Percentiles rank a stretch among this genome's conserved stretches.
These are phyloP conservation scores for Melanerpes aurifrons DNA, from an alignment of 2,113 vertebrate species.

Conservation along the genomic window DNA sequence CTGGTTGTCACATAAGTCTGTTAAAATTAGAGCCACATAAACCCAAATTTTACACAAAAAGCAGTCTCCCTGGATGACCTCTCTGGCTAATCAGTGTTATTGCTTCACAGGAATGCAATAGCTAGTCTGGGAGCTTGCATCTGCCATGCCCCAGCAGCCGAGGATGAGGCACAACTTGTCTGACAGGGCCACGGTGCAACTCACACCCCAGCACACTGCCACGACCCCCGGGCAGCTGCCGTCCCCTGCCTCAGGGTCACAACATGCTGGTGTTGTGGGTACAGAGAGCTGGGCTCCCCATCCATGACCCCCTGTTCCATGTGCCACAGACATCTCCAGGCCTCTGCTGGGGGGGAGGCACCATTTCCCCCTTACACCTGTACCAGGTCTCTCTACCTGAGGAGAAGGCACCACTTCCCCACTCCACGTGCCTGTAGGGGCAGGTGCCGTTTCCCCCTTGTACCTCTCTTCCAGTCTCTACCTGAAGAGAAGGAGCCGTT, in stretches of 20 bases:
- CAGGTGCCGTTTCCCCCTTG: neutral
- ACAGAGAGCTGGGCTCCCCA: neutral
- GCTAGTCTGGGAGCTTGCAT: neutral
- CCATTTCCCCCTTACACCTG: no score
- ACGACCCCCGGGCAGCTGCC: no score
- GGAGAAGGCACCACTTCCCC: neutral
- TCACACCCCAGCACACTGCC: accelerated
- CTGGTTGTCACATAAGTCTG: neutral
- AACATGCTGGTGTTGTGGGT: accelerated
- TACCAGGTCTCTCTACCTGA: no score
- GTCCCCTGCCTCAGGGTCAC: no score
- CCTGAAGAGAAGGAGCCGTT: neutral
- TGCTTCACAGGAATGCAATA: accelerated
- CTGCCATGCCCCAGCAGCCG: accelerated
- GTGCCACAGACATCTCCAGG: accelerated
- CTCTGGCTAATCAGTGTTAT: accelerated
- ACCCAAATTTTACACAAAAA: neutral
- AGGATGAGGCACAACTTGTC: neutral
- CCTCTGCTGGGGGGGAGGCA: no score
- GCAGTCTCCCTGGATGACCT: neutral
- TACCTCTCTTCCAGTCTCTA: neutral
- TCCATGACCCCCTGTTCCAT: accelerated
- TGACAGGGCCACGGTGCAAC: accelerated
- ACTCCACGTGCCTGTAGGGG: no score
- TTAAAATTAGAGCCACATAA: neutral